These are phyloP conservation scores for Stichopus chloronotus DNA, from an alignment of 35 echinoderm and acorn worm species.

Conservation along the genomic window DNA sequence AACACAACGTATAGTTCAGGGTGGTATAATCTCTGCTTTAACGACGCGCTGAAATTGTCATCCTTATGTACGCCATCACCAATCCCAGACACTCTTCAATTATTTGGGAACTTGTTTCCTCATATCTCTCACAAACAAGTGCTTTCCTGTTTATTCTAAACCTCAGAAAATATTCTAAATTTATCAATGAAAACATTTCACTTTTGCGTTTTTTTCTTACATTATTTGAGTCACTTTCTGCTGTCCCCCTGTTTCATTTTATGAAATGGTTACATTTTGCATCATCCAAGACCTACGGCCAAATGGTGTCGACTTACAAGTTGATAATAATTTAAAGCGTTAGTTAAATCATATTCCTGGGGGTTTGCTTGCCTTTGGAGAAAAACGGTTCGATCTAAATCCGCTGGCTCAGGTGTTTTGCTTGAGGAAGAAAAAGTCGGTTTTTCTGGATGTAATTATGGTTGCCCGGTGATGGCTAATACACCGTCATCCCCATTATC, in stretches of 20 bases:
- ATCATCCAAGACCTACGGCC: not conserved
- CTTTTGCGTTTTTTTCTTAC: not conserved
- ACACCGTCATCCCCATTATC: not conserved
- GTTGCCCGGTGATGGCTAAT: not conserved
- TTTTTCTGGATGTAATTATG: constrained; percentile 11
- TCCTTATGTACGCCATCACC: no score
- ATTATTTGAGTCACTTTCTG: not conserved
- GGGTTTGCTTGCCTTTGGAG: constrained; percentile 20
- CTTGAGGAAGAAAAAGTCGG: constrained; percentile 42
- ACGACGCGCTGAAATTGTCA: no score
- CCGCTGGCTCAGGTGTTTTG: constrained; percentile 52
- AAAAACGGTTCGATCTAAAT: constrained; percentile 43
- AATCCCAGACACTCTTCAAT: no score
- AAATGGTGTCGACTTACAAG: constrained; percentile 55
- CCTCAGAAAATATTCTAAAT: not conserved
- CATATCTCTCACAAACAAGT: no score
- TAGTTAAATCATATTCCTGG: constrained; percentile 46
- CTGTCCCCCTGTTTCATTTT: not conserved
- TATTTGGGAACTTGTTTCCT: no score
- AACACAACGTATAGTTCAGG: no score
- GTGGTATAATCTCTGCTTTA: no score
- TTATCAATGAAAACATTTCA: constrained; percentile 14
- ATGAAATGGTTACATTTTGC: constrained; percentile 37
- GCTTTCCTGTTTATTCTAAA: not conserved
- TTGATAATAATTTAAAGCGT: constrained; percentile 61